Evolutionary conservation across 2,888 invertebrate genomes (phyloP).

Genomic region (Thelaira solivaga): DNA sequence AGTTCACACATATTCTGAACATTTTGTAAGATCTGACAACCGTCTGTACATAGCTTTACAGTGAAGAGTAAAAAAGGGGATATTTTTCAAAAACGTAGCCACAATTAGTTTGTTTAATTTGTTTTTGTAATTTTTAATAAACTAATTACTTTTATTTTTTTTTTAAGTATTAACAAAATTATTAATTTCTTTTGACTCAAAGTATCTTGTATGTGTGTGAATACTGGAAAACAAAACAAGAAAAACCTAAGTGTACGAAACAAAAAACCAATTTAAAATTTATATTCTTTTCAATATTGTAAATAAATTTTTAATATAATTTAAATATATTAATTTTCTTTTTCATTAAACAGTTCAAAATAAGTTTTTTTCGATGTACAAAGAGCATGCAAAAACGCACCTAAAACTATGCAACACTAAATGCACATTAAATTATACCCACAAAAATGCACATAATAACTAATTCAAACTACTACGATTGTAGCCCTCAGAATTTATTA

Average conservation of each 20-base stretch:
- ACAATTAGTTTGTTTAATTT: not conserved
- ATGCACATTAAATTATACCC: constrained; percentile 28
- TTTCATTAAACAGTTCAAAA: not conserved
- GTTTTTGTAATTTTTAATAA: not conserved
- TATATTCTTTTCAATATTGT: constrained; percentile 1
- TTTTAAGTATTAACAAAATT: too few species aligned
- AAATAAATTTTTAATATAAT: constrained; percentile 29
- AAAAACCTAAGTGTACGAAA: constrained; percentile 52
- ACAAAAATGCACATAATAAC: constrained; percentile 56
- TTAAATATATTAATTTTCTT: not conserved
- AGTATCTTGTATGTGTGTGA: constrained; percentile 78
- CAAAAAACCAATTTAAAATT: constrained; percentile 64
- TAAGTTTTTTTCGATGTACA: constrained; percentile 49
- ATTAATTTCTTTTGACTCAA: constrained; percentile 72
- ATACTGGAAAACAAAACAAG: constrained; percentile 67
- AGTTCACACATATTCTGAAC: too few species aligned
- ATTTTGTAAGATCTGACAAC: too few species aligned
- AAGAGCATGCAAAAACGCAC: constrained; percentile 52
- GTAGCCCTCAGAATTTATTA: not conserved
- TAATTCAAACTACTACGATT: constrained; percentile 6
- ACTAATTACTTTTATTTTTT: constrained; percentile 27
- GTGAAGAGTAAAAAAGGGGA: too few species aligned
- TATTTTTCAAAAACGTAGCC: too few species aligned
- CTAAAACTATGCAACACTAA: constrained; percentile 43
- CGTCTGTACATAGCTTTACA: too few species aligned